These are phyloP conservation scores for Ictalurus punctatus DNA, from an alignment of 2,113 vertebrate genomes.

Conservation along the genomic window DNA sequence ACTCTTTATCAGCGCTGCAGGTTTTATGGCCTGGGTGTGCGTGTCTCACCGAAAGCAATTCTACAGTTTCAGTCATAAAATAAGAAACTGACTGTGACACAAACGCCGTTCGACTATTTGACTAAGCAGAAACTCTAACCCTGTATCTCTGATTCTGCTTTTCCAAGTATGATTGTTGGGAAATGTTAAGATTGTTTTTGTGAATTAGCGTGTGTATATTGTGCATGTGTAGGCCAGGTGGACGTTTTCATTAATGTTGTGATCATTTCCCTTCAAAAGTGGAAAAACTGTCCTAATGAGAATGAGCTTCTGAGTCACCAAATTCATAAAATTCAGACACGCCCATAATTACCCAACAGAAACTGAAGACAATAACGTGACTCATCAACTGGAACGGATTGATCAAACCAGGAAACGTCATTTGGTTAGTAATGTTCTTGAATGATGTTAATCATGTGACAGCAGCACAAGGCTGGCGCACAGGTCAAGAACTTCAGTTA, in stretches of 20 bases:
- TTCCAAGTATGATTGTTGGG: not conserved
- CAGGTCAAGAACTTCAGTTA: not conserved
- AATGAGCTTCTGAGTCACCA: not conserved
- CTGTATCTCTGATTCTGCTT: not conserved
- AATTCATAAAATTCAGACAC: not conserved
- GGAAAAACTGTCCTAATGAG: not conserved
- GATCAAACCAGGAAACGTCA: not conserved
- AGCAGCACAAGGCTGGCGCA: too few relatives aligned
- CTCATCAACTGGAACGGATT: not conserved
- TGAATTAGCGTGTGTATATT: not conserved
- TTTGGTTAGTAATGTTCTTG: not conserved
- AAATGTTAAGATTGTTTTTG: not conserved
- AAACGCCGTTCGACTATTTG: not conserved
- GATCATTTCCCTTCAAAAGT: not conserved
- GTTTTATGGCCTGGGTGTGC: conserved; percentile 60
- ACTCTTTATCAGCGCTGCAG: conserved; percentile 51
- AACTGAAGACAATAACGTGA: conserved; percentile 13
- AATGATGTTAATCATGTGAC: not conserved
- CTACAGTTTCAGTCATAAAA: conserved; percentile 56
- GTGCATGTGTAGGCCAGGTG: not conserved
- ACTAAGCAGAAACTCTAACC: not conserved
- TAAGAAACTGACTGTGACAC: not conserved
- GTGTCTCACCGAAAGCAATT: conserved; percentile 21
- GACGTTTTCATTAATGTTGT: not conserved
- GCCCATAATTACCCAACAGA: conserved; percentile 10